Evolutionary conservation across 2,888 invertebrate genomes (phyloP).

Genomic region (Trachelus troglodyta): DNA sequence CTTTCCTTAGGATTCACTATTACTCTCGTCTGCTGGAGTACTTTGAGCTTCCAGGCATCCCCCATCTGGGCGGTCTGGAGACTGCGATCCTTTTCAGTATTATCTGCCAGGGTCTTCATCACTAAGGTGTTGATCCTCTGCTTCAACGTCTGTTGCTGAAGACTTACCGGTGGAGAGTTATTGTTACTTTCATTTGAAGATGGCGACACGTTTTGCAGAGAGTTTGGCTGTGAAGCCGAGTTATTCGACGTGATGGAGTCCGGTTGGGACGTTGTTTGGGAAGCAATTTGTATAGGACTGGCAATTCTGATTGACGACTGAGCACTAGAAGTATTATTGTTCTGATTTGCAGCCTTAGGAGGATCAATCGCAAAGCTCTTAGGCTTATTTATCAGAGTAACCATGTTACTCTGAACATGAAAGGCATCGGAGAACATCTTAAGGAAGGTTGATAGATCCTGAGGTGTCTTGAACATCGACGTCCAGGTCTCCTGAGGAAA

Average conservation of each 20-base stretch:
- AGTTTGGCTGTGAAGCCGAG: constrained; percentile 39
- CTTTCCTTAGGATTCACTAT: constrained; percentile 85
- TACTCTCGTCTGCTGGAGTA: constrained; percentile 84
- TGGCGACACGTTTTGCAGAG: constrained; percentile 36
- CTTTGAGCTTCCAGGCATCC: constrained; percentile 84
- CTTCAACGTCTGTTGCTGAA: constrained; percentile 78
- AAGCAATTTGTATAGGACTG: background rate
- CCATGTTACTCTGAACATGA: constrained; percentile 92
- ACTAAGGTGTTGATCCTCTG: constrained; percentile 90
- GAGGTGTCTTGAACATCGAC: constrained; percentile 90
- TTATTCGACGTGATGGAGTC: constrained; percentile 34
- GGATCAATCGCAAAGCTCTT: constrained; percentile 67
- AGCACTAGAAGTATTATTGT: constrained; percentile 21
- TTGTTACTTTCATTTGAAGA: constrained; percentile 49
- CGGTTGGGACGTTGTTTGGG: constrained; percentile 18
- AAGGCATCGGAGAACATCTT: constrained; percentile 95
- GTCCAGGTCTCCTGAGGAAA: constrained; percentile 84
- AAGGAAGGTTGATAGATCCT: constrained; percentile 89
- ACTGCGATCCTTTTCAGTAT: constrained; percentile 74
- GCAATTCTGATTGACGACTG: constrained; percentile 6
- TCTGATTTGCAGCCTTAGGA: constrained; percentile 4
- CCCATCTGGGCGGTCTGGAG: constrained; percentile 66
- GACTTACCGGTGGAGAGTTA: constrained; percentile 54
- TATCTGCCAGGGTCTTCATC: constrained; percentile 89
- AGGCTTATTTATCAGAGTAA: constrained; percentile 83